Percentiles rank a stretch among this genome's conserved stretches.
These are phyloP conservation scores for Hylia prasina DNA, from an alignment of 2,113 vertebrate species.

Conservation along the genomic window DNA sequence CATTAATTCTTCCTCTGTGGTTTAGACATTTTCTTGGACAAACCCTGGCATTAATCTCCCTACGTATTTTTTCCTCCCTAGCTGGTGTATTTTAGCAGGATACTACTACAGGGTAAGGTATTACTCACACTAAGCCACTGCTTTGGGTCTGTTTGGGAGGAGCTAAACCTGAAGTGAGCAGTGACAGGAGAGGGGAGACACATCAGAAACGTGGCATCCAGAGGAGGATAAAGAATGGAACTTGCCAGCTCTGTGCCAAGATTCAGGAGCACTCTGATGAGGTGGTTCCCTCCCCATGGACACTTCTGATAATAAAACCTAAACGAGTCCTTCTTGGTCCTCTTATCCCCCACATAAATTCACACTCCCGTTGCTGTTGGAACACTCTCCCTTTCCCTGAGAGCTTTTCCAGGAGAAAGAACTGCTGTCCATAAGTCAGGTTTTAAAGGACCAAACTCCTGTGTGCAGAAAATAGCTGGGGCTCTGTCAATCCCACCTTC, in stretches of 20 bases:
- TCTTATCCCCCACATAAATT: neutral
- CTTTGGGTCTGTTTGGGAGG: neutral
- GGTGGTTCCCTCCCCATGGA: neutral
- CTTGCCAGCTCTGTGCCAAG: neutral
- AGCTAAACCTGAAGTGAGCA: neutral
- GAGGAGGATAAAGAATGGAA: neutral
- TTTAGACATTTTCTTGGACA: neutral
- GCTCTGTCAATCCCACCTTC: neutral
- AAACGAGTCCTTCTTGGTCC: neutral
- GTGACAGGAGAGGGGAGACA: neutral
- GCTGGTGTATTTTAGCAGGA: neutral
- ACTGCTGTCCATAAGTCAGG: neutral
- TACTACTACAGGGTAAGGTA: neutral
- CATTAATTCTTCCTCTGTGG: neutral
- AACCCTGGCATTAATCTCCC: neutral
- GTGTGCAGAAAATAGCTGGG: constrained; percentile 24
- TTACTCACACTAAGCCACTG: neutral
- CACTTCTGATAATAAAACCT: constrained; percentile 3
- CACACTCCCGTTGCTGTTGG: neutral
- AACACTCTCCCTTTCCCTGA: neutral
- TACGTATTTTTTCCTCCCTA: neutral
- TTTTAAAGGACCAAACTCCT: constrained; percentile 6
- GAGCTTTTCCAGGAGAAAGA: constrained; percentile 35
- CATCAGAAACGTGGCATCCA: neutral
- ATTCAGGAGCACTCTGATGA: neutral